Evolutionary conservation across 1,140 invertebrate genomes (phyloP).

Genomic region (Frieseomelitta varia): DNA sequence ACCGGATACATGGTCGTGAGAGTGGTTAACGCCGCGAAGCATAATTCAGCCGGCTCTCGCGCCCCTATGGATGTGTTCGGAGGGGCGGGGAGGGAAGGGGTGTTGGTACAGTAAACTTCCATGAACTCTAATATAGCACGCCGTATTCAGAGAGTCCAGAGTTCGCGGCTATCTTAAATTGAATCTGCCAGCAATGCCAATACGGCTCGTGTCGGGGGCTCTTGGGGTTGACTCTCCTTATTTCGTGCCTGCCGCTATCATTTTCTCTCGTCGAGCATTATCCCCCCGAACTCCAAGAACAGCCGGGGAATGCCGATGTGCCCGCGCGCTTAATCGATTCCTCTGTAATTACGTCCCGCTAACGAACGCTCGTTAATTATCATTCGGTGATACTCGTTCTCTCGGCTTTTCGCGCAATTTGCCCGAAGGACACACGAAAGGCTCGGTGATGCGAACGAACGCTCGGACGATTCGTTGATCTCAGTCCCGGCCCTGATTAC

Average conservation of each 20-base stretch:
- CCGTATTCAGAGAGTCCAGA: slow-evolving; percentile 67
- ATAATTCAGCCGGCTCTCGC: slow-evolving; percentile 46
- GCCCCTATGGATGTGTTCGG: slow-evolving; percentile 20
- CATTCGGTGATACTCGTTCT: slow-evolving; percentile 5
- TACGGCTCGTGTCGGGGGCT: slow-evolving; percentile 59
- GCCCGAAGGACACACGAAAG: background rate
- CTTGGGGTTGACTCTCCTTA: slow-evolving; percentile 60
- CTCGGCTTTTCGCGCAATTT: background rate
- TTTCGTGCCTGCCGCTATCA: slow-evolving; percentile 61
- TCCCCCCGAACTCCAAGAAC: slow-evolving; percentile 24
- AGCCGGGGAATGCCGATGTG: background rate
- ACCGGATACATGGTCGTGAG: slow-evolving; percentile 46
- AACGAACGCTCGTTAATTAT: slow-evolving; percentile 37
- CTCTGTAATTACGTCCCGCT: slow-evolving; percentile 6
- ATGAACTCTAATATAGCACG: slow-evolving; percentile 70
- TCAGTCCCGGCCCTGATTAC: background rate
- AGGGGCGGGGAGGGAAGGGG: background rate
- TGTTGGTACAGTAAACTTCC: slow-evolving; percentile 65
- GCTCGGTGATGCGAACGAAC: no score
- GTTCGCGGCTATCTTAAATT: slow-evolving; percentile 75
- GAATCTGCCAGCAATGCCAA: slow-evolving; percentile 71
- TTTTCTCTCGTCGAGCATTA: slow-evolving; percentile 58
- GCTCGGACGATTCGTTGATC: background rate
- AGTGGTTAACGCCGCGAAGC: slow-evolving; percentile 49
- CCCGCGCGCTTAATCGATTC: slow-evolving; percentile 36